Evolutionary conservation across 2,888 invertebrate species (phyloP).

Genomic region (Tillus elongatus): DNA sequence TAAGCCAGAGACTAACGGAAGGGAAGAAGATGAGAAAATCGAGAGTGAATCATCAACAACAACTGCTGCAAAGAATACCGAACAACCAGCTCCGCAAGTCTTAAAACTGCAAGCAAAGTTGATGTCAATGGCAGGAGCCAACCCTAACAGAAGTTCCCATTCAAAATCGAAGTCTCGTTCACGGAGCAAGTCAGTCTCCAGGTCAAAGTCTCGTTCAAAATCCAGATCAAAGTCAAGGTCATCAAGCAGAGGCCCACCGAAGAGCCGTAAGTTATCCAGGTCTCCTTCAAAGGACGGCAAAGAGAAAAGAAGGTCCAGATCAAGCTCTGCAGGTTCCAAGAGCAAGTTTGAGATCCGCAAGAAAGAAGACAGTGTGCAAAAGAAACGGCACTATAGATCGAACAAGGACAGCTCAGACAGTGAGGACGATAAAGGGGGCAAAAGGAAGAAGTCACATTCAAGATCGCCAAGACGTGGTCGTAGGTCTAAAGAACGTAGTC

Average conservation of each 20-base stretch:
- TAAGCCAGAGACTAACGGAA: too few species aligned
- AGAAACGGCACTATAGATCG: slow-evolving; percentile 80
- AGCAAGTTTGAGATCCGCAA: slow-evolving; percentile 61
- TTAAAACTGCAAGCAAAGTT: slow-evolving; percentile 55
- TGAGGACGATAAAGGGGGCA: slow-evolving; percentile 39
- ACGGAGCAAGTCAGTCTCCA: slow-evolving; percentile 26
- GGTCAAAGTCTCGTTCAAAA: slow-evolving; percentile 31
- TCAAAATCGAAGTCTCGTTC: slow-evolving; percentile 31
- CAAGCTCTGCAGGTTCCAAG: slow-evolving; percentile 33
- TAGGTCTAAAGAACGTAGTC: slow-evolving; percentile 41
- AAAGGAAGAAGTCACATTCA: slow-evolving; percentile 32
- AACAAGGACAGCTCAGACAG: slow-evolving; percentile 58
- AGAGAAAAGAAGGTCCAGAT: slow-evolving; percentile 18
- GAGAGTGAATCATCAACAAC: too few species aligned
- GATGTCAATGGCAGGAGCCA: slow-evolving; percentile 53
- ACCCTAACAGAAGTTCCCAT: slow-evolving; percentile 35
- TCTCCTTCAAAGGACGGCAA: slow-evolving; percentile 24
- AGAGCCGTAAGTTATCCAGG: slow-evolving; percentile 24
- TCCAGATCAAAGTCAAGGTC: slow-evolving; percentile 27
- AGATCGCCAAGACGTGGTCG: slow-evolving; percentile 32
- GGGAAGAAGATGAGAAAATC: slow-evolving; percentile 28
- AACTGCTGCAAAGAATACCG: too few species aligned
- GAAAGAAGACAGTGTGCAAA: slow-evolving; percentile 74
- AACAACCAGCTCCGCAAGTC: too few species aligned
- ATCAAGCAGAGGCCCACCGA: slow-evolving; percentile 23